These are phyloP conservation scores for Eueides isabella DNA, from an alignment of 1,140 invertebrate species.

Conservation along the genomic window DNA sequence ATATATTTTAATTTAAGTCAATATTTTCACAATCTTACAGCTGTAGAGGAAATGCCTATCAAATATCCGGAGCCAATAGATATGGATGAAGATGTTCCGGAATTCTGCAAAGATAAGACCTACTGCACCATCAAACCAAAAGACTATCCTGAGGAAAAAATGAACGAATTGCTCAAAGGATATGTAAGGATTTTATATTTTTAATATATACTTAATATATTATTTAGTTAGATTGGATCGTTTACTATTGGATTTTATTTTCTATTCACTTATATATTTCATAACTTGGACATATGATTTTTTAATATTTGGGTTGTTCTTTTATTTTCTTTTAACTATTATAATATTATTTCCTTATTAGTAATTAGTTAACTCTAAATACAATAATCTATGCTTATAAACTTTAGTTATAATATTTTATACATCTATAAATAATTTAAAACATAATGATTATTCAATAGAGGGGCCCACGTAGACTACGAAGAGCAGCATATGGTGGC, in stretches of 20 bases:
- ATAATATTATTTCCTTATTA: not conserved
- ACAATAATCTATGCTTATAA: not conserved
- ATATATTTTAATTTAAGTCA: not conserved
- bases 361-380: not conserved
- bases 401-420: not conserved
- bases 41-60: not conserved
- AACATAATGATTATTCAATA: not conserved
- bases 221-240: not conserved
- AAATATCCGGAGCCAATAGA: constrained; percentile 11
- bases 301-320: not conserved
- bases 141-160: constrained; percentile 62
- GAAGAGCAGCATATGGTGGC: not conserved
- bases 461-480: constrained; percentile 3
- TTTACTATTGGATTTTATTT: not conserved
- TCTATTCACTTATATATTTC: not conserved
- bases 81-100: constrained; percentile 42
- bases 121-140: constrained; percentile 62
- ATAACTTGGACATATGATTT: not conserved
- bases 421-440: not conserved
- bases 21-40: not conserved
- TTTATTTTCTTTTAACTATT: not conserved
- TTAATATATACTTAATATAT: not conserved
- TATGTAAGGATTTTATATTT: constrained; percentile 50
- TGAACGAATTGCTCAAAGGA: constrained; percentile 59
- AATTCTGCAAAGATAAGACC: constrained; percentile 51